These are phyloP conservation scores for Eulacestoma nigropectus DNA, from an alignment of 2,113 vertebrate species.

Conservation along the genomic window DNA sequence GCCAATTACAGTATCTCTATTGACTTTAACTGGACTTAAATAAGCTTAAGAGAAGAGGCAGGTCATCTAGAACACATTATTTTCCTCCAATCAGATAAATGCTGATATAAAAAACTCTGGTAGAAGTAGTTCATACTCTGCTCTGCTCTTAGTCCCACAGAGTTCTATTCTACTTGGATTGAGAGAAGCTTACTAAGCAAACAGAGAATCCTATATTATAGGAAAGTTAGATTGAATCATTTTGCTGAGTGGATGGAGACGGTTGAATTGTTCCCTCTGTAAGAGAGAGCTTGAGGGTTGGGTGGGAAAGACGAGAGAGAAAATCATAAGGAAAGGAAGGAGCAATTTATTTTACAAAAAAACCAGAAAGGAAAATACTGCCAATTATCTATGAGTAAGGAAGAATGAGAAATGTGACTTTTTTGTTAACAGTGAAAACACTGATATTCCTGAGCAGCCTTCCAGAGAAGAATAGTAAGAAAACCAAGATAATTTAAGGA, in stretches of 20 bases:
- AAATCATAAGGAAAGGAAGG: neutral
- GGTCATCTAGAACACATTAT: neutral
- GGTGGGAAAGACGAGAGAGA: neutral
- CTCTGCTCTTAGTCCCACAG: neutral
- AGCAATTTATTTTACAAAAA: neutral
- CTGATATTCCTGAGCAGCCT: neutral
- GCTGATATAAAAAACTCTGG: neutral
- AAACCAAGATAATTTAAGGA: neutral
- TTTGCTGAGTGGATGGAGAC: neutral
- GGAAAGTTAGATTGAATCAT: neutral
- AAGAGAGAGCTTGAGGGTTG: neutral
- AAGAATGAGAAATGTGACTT: neutral
- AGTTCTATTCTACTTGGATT: neutral
- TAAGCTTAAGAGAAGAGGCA: neutral
- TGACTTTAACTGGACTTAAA: neutral
- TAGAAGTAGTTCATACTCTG: neutral
- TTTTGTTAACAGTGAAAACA: neutral
- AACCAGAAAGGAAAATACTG: neutral
- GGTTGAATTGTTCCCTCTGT: neutral
- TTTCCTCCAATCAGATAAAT: neutral
- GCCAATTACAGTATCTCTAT: neutral
- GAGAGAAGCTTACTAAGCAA: neutral
- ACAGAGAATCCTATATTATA: neutral
- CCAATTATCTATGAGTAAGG: neutral
- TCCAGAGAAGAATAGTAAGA: neutral